Evolutionary conservation across 2,797 vertebrate genomes (phyloP), one percentile per base, ranked within the genome.

Genomic region (Pangasius larnaudii): DNA sequence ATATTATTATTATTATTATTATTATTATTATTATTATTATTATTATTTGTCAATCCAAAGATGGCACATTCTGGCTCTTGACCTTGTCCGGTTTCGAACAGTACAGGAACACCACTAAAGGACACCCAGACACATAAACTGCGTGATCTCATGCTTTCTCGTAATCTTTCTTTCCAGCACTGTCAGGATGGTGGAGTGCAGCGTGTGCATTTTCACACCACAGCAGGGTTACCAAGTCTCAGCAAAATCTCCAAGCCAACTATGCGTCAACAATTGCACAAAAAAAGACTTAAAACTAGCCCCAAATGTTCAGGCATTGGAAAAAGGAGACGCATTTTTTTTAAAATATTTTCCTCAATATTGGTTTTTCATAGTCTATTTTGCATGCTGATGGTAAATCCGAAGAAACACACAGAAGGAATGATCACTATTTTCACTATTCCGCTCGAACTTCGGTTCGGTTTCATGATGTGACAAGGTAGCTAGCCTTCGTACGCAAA

Each of bases 1-100:
- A 11, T 53, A 78, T 78, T 77, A 78, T 78, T 53, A 56, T 78
- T 53, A 56, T 78, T 19, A 78, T 81, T 81, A 80, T 79, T 79
- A 58, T 79, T 78, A 78, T 56, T 79, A 79, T 79, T 58, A 79
- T 79, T 56, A 79, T 79, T 13, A 58, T 79, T 79, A 79, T 79
- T 13, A 58, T 79, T 79, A 79, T 79, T 19, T 2, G 27, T 79
- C n/a, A 78, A 19, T 56, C 51, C 30, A 30, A 46, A n/a, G 42
- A 6, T 19, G 18, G 18, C 18, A 22, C 67, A 39, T 71, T 49
- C 72, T 49, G 42, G 24, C 42, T 24, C 5, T 14, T 49, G 74
- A 77, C 42, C 46, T 75, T 14, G 5, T 11, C 36, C 42, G 69
- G 30, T 69, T 69, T 36, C 6, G 18, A 14, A 36, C 30, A 36